Evolutionary conservation across 2,797 vertebrate species (phyloP).

Genomic region (Schizopygopsis malacanthus): DNA sequence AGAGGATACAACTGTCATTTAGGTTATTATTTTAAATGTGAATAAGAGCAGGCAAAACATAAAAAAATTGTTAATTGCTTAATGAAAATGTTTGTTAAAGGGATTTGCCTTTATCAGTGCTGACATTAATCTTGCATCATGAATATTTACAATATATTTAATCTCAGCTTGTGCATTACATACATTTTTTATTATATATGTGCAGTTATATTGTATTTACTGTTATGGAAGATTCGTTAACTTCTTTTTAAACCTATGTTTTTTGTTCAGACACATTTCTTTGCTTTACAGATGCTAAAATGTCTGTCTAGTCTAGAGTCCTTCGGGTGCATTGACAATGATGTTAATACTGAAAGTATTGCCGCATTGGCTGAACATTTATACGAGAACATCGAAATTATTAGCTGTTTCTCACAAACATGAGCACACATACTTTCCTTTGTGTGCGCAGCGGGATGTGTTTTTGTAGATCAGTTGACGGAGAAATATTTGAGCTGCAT

Average conservation of each 20-base stretch:
- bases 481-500: constrained; percentile 79
- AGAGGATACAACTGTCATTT: background rate
- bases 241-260: background rate
- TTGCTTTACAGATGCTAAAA: background rate
- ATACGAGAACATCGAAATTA: constrained; percentile 1
- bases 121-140: background rate
- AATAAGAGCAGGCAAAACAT: background rate
- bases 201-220: background rate
- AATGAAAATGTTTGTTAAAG: background rate
- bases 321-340: background rate
- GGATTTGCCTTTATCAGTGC: background rate
- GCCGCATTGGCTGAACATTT: background rate
- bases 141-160: background rate
- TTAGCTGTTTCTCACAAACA: constrained; percentile 64
- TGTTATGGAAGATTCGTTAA: background rate
- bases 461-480: constrained; percentile 81
- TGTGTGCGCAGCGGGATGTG: constrained; percentile 73
- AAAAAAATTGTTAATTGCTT: background rate
- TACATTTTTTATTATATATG: background rate
- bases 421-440: constrained; percentile 63
- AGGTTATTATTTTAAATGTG: background rate
- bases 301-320: background rate
- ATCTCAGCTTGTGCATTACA: background rate
- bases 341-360: background rate
- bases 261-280: background rate